Base-by-base conservation (phyloP, 2,888 invertebrate species). In the Hyppa rectilinea region DNA sequence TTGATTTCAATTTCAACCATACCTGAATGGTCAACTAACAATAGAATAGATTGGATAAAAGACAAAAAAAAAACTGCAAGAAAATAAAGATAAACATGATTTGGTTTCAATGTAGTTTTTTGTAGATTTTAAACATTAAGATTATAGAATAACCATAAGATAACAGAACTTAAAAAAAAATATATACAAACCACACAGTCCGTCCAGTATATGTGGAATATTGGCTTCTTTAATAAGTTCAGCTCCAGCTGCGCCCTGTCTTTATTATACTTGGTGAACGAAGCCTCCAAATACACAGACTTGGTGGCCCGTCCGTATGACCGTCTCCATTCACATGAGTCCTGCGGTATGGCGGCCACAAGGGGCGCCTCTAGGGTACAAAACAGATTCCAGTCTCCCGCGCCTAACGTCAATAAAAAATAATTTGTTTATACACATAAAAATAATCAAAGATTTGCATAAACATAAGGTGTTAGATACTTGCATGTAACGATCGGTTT, bases 141-240 rank as follows among this genome's bases (percentile, higher is more conserved):
- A 45, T 26, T 61, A 5, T 14, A 34, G 0, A 7, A 12, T 20
- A 26, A 55, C 10, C 31, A 14, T 26, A 5, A 4, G 23, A 5
- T 10, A 47, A 4, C 9, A 43, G 50, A 43, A 61, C 0, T 5
- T 31, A 23, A 62, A 23, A 7, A 55, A 58, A 67, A 43, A 53
- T n/a, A 59, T 26, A 62, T 81, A 96, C 97, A 96, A 96, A 99
- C 99, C 91, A 97, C 97, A 96, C 99, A 99, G 91, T 99, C 99
- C 31, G 98, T 99, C 97, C 99, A 99, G 93, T 98, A 99, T 72
- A 98, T 98, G 92, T 99, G 99, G 89, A 99, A 97, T 91, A 99
- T 97, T 17, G 99, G 98, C 86, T 98, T 98, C 83, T 98, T 98
- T 74, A 99, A 96, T 58, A 99, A 96, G 89, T 97, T 98, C 93